Evolutionary conservation across 2,888 invertebrate genomes (phyloP).

Genomic region (Dolichomitus sp.): DNA sequence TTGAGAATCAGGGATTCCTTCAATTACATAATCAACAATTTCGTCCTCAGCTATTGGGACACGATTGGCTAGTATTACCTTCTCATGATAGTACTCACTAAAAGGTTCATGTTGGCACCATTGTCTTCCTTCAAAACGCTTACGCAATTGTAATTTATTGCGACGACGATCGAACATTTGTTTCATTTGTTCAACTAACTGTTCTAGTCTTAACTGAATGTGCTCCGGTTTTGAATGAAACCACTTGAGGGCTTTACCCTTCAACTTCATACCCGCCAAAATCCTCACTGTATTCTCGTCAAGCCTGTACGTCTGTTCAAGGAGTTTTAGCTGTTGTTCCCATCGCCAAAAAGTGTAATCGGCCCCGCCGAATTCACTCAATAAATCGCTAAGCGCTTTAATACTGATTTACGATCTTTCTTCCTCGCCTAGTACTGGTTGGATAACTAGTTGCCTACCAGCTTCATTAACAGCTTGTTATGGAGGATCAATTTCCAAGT

Average conservation of each 20-base stretch:
- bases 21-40: conserved; percentile 68
- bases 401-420: not conserved
- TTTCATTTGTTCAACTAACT: conserved; percentile 58
- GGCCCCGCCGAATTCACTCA: conserved; percentile 15
- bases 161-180: conserved; percentile 68
- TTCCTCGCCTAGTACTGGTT: not conserved
- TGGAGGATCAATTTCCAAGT: no score
- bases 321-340: conserved; percentile 5
- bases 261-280: conserved; percentile 43
- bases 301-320: not conserved
- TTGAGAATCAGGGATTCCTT: conserved; percentile 66
- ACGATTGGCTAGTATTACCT: conserved; percentile 64
- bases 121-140: conserved; percentile 66
- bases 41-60: conserved; percentile 66
- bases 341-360: conserved; percentile 21
- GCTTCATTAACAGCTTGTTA: no score
- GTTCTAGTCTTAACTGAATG: conserved; percentile 33
- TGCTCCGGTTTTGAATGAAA: conserved; percentile 56
- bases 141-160: conserved; percentile 56
- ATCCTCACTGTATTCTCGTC: conserved; percentile 27
- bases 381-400: conserved; percentile 1
- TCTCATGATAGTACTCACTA: conserved; percentile 66
- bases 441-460: not conserved
- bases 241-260: conserved; percentile 46
- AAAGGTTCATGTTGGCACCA: conserved; percentile 65